A percentile compares a stretch with the other conserved stretches of the same genome.
Evolutionary conservation across 2,888 invertebrate genomes (phyloP).

Genomic region (Drosophila picticornis): DNA sequence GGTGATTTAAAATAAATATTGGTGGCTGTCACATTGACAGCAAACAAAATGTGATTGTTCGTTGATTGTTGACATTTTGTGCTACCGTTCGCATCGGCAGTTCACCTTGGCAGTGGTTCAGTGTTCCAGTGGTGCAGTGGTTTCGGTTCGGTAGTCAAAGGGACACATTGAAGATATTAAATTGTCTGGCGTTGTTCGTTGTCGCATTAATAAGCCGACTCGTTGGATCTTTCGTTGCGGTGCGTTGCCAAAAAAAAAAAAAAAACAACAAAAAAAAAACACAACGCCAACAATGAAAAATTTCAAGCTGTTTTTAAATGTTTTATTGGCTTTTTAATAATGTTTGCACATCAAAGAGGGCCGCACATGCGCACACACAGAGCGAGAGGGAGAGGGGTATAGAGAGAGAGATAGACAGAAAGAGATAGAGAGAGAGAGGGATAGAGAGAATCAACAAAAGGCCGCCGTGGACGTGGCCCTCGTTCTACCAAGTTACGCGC

Average conservation of each 20-base stretch:
- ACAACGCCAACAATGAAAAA: conserved; percentile 76
- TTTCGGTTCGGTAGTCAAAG: conserved; percentile 48
- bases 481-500: conserved; percentile 76
- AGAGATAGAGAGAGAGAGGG: not conserved
- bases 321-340: conserved; percentile 81
- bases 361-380: conserved; percentile 62
- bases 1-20: conserved; percentile 82
- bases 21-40: conserved; percentile 81
- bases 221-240: conserved; percentile 33
- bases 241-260: conserved; percentile 66
- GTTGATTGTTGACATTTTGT: conserved; percentile 80
- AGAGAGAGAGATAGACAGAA: not conserved
- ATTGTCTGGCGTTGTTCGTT: conserved; percentile 70
- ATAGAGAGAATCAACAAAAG: conserved; percentile 6
- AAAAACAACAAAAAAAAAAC: conserved; percentile 1
- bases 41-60: conserved; percentile 81
- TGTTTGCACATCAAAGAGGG: conserved; percentile 77
- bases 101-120: conserved; percentile 31
- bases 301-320: conserved; percentile 82
- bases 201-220: conserved; percentile 78
- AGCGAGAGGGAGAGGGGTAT: not conserved
- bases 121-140: not conserved
- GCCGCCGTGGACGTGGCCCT: conserved; percentile 27
- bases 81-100: conserved; percentile 61
- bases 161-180: conserved; percentile 75